Conservation (phyloP, 2,113 vertebrate species). For the Austrofundulus limnaeus region DNA sequence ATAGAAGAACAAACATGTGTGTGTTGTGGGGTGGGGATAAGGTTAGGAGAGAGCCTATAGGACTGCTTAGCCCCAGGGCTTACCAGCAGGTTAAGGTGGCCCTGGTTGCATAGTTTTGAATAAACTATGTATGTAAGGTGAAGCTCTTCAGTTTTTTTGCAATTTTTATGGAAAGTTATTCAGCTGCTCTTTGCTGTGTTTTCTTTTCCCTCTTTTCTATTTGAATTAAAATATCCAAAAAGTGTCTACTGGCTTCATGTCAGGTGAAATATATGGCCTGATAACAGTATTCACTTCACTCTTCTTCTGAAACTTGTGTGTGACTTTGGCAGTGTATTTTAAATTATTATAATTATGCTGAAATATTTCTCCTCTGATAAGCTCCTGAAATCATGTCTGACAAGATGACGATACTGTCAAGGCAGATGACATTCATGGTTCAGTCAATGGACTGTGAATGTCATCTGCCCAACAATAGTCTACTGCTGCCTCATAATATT, state of each 20-base stretch:
- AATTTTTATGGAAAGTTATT: neutral
- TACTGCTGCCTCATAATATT: too few species aligned
- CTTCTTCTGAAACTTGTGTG: neutral
- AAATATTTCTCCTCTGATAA: neutral
- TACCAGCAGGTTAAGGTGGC: too few species aligned
- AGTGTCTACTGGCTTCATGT: neutral
- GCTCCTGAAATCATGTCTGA: neutral
- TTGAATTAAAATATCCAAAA: neutral
- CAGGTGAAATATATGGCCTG: neutral
- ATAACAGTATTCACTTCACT: neutral
- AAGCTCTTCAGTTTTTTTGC: too few species aligned
- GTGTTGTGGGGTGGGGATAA: too few species aligned
- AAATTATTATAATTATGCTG: neutral
- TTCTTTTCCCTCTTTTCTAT: neutral
- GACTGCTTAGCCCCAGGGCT: too few species aligned
- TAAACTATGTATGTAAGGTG: too few species aligned
- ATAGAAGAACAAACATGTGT: too few species aligned
- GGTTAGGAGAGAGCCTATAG: too few species aligned
- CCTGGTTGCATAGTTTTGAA: too few species aligned
- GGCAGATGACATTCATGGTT: neutral
- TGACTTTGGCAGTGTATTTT: neutral
- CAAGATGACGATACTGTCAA: neutral
- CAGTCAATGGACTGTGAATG: neutral
- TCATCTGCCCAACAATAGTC: neutral
- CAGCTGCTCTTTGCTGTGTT: neutral